These are phyloP conservation scores for Muscicapa comitata DNA, from an alignment of 2,797 vertebrate genomes.

Conservation along the genomic window DNA sequence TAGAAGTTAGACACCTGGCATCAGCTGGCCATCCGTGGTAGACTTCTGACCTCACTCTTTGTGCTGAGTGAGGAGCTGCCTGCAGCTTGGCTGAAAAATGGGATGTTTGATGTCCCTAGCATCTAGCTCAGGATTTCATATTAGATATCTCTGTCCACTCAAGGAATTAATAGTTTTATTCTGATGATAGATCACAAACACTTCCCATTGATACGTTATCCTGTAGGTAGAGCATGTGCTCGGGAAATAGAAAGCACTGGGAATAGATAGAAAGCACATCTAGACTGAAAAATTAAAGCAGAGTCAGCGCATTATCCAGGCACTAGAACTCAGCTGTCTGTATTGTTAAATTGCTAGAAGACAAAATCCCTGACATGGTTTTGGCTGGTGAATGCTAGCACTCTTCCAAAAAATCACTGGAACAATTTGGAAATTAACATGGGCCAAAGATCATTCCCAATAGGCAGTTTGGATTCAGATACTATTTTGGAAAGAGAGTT, in stretches of 20 bases:
- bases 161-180: not conserved
- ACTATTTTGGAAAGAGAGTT: conserved; percentile 31
- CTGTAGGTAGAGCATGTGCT: not conserved
- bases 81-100: not conserved
- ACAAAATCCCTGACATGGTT: conserved; percentile 3
- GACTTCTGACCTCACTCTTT: not conserved
- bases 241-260: not conserved
- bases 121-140: not conserved
- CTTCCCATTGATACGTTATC: not conserved
- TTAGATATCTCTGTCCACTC: not conserved
- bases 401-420: conserved; percentile 56
- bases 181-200: not conserved
- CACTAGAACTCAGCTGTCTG: not conserved
- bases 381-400: conserved; percentile 33
- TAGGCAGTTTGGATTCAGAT: conserved; percentile 41
- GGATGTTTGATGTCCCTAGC: not conserved
- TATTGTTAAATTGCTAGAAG: conserved; percentile 13
- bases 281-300: not conserved
- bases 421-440: conserved; percentile 57
- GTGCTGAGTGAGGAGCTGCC: not conserved
- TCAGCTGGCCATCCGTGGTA: not conserved
- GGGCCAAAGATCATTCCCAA: conserved; percentile 58
- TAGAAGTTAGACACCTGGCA: not conserved
- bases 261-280: not conserved
- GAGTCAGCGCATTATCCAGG: conserved; percentile 8